A percentile compares a stretch with the other conserved stretches of the same genome.
phyloP scores from a whole-genome alignment of 2,888 invertebrate species.

The Glaucopsyche alexis region DNA sequence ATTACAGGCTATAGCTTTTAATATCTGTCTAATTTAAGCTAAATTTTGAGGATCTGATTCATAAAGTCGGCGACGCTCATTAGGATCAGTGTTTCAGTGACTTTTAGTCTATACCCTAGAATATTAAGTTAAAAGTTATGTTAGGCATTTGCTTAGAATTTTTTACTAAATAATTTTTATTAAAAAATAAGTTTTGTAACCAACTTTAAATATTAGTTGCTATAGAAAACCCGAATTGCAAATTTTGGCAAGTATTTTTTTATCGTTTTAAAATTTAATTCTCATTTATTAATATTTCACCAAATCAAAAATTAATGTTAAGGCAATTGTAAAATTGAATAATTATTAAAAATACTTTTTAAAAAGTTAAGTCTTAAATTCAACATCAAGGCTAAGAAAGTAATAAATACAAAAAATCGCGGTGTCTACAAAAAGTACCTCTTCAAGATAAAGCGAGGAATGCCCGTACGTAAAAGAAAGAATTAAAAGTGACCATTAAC shows the following conservation, averaged over 20 bases:
- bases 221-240: too few species aligned
- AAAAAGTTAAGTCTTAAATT: neutral
- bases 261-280: too few species aligned
- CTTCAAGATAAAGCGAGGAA: conserved; percentile 16
- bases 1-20: neutral
- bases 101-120: too few species aligned
- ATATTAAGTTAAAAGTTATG: too few species aligned
- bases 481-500: conserved; percentile 30
- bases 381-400: neutral
- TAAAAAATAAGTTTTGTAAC: too few species aligned
- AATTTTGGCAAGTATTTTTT: too few species aligned
- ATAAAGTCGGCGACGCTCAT: neutral
- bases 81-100: neutral
- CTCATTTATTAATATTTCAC: too few species aligned
- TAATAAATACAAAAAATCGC: conserved; percentile 8
- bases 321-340: too few species aligned
- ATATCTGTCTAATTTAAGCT: neutral
- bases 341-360: neutral
- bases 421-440: neutral
- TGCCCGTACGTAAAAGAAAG: neutral
- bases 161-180: too few species aligned
- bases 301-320: too few species aligned
- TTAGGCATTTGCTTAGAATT: too few species aligned
- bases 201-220: too few species aligned
- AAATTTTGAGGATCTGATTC: neutral